phyloP scores from a whole-genome alignment of 2,113 vertebrate species.

The Electrona antarctica region DNA sequence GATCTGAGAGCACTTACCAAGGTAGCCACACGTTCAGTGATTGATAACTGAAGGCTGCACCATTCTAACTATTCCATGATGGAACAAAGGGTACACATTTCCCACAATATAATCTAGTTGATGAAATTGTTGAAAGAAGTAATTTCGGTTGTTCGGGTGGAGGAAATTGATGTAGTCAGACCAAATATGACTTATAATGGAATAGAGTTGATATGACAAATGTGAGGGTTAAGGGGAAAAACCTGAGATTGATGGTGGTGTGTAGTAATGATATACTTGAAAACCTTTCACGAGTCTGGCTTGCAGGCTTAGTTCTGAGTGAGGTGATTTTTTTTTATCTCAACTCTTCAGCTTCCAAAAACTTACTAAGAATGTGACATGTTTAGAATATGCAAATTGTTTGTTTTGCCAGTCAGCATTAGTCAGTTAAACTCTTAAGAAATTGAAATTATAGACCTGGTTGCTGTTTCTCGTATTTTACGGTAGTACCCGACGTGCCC shows the following conservation, averaged over 20 bases:
- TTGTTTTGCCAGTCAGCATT: too few species aligned
- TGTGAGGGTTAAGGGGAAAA: conserved; percentile 50
- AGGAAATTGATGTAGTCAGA: conserved; percentile 62
- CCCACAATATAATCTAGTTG: conserved; percentile 42
- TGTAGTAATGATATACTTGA: conserved; percentile 48
- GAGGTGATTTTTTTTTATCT: too few species aligned
- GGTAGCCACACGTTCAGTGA: conserved; percentile 55
- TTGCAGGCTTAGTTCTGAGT: neutral
- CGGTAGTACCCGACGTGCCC: too few species aligned
- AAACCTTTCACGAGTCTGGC: conserved; percentile 25
- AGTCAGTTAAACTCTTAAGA: too few species aligned
- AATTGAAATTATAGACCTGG: too few species aligned
- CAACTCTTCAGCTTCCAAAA: too few species aligned
- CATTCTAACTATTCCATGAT: conserved; percentile 12
- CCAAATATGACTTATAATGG: conserved; percentile 60
- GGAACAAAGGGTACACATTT: conserved; percentile 38
- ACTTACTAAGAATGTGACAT: too few species aligned
- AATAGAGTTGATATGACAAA: conserved; percentile 66
- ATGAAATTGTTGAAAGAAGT: conserved; percentile 53
- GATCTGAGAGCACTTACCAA: conserved; percentile 33
- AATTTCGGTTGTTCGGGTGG: conserved; percentile 60
- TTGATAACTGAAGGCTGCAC: conserved; percentile 70
- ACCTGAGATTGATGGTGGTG: conserved; percentile 58
- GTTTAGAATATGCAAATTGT: too few species aligned
- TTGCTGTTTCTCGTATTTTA: too few species aligned